phyloP scores from a whole-genome alignment of 1,140 invertebrate species.

The Bombus sylvicola region DNA sequence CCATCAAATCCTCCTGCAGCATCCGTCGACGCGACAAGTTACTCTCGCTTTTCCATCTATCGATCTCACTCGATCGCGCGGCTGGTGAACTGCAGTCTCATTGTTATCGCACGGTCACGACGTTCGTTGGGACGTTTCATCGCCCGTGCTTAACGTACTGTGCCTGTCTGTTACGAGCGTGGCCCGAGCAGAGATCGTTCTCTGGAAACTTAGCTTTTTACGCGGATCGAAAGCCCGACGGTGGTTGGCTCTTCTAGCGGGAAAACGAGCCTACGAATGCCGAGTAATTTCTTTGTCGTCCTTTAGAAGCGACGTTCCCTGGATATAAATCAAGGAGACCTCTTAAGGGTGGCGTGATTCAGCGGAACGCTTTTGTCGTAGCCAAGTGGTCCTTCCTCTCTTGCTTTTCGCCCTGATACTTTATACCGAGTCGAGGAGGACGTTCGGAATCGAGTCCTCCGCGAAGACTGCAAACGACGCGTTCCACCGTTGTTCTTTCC shows the following conservation, averaged over 20 bases:
- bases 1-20: constrained; percentile 74
- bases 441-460: constrained; percentile 34
- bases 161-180: neutral
- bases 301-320: constrained; percentile 60
- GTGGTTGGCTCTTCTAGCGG: constrained; percentile 9
- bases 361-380: constrained; percentile 76
- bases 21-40: constrained; percentile 44
- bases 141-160: too few species aligned
- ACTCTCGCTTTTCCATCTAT: constrained; percentile 21
- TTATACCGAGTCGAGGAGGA: constrained; percentile 16
- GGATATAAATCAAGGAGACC: constrained; percentile 75
- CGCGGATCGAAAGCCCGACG: constrained; percentile 10
- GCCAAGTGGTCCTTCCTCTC: constrained; percentile 64
- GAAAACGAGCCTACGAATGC: constrained; percentile 60
- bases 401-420: constrained; percentile 65
- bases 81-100: neutral
- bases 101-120: constrained; percentile 7
- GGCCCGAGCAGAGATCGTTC: neutral
- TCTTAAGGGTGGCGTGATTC: constrained; percentile 74
- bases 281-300: constrained; percentile 73
- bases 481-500: neutral
- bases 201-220: constrained; percentile 59
- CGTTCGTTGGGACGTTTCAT: neutral
- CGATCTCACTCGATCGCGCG: neutral
- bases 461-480: neutral